phyloP scores from a whole-genome alignment of 2,888 invertebrate genomes.

The Caenorhabditis drosophilae region DNA sequence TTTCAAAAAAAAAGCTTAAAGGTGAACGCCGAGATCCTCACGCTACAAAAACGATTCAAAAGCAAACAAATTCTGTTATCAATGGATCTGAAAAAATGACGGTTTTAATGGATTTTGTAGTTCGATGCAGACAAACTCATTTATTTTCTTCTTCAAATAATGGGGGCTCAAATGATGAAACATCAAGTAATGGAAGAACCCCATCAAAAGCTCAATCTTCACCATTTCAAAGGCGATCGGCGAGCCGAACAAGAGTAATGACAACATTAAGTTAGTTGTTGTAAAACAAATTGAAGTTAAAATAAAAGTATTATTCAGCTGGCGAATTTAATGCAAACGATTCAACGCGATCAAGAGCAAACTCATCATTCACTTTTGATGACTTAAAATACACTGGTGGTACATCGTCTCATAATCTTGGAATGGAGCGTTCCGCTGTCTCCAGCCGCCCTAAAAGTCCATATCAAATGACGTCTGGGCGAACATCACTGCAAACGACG shows the following conservation, averaged over 20 bases:
- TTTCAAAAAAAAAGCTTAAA: slow-evolving; percentile 1
- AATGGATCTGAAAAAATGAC: slow-evolving; percentile 7
- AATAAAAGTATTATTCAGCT: too few relatives aligned
- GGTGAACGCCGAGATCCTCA: slow-evolving; percentile 24
- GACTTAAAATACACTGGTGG: slow-evolving; percentile 1
- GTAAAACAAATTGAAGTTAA: slow-evolving; percentile 1
- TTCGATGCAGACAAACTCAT: slow-evolving; percentile 30
- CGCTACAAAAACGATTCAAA: slow-evolving; percentile 4
- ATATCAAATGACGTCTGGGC: neutral
- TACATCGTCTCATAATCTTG: neutral
- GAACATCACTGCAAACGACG: slow-evolving; percentile 6
- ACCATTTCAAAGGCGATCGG: slow-evolving; percentile 22
- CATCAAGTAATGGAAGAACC: neutral
- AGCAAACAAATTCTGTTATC: slow-evolving; percentile 13
- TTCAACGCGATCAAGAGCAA: slow-evolving; percentile 19
- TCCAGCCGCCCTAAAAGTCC: slow-evolving; percentile 13
- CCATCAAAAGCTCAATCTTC: slow-evolving; percentile 18
- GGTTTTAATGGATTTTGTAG: slow-evolving; percentile 24
- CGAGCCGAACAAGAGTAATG: slow-evolving; percentile 17
- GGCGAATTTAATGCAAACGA: slow-evolving; percentile 5
- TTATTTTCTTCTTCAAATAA: slow-evolving; percentile 7
- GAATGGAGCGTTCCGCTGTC: slow-evolving; percentile 15
- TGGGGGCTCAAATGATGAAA: neutral
- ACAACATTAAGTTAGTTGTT: slow-evolving; percentile 24
- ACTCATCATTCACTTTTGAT: slow-evolving; percentile 22